phyloP scores from a whole-genome alignment of 2,888 invertebrate genomes.

The Tachina lurida region DNA sequence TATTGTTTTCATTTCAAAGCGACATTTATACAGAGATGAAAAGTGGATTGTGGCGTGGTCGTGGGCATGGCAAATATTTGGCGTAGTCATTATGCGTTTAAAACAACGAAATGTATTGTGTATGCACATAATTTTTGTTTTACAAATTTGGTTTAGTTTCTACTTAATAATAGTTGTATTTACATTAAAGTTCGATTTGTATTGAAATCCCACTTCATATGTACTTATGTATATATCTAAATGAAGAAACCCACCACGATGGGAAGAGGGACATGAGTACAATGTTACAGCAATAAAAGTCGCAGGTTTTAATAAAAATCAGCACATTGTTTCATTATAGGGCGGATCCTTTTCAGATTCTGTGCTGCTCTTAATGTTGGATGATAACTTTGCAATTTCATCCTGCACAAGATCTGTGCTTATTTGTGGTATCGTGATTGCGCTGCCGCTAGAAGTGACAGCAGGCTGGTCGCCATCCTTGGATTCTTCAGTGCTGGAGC shows the following conservation, averaged over 20 bases:
- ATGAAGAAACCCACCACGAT: not conserved
- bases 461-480: constrained; percentile 77
- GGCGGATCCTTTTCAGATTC: constrained; percentile 83
- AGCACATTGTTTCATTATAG: constrained; percentile 83
- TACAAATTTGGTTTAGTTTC: constrained; percentile 8
- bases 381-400: constrained; percentile 83
- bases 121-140: constrained; percentile 58
- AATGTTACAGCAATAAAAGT: constrained; percentile 4
- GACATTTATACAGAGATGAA: constrained; percentile 1
- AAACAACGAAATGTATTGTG: constrained; percentile 44
- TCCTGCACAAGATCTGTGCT: constrained; percentile 83
- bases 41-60: not conserved
- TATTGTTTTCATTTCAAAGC: constrained; percentile 20
- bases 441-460: not conserved
- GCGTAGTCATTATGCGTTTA: not conserved
- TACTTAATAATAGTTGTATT: constrained; percentile 33
- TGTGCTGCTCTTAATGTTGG: constrained; percentile 83
- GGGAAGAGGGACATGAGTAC: not conserved
- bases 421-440: constrained; percentile 80
- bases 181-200: constrained; percentile 6
- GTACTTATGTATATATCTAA: too few species aligned
- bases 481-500: constrained; percentile 83
- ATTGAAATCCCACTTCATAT: constrained; percentile 8
- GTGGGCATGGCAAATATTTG: not conserved
- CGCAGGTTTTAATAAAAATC: constrained; percentile 73